Conservation (phyloP, 2,113 vertebrate genomes). For the Ceyx melanurus region DNA sequence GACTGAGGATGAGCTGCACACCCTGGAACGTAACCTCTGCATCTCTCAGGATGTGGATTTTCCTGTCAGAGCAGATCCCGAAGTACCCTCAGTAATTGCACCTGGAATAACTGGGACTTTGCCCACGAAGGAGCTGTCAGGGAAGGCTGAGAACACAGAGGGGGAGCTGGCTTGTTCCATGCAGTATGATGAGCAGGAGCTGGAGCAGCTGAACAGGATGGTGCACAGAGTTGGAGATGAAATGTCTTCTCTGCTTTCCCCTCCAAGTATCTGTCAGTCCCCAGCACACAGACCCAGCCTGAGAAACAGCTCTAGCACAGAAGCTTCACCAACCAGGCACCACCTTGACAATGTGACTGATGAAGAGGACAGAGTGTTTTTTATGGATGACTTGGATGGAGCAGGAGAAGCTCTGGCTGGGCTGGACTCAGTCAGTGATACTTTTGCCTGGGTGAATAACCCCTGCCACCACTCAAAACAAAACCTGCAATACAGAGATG, state of each 20-base stretch:
- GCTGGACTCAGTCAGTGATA: constrained; percentile 60
- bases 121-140: constrained; percentile 55
- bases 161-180: constrained; percentile 94
- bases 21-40: constrained; percentile 89
- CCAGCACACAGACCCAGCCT: constrained; percentile 78
- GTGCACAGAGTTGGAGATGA: constrained; percentile 92
- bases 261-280: constrained; percentile 89
- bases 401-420: constrained; percentile 73
- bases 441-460: constrained; percentile 59
- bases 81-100: constrained; percentile 60
- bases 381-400: constrained; percentile 93
- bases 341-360: constrained; percentile 57
- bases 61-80: constrained; percentile 63
- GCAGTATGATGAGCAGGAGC: constrained; percentile 96
- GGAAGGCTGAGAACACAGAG: constrained; percentile 78
- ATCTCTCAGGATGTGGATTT: constrained; percentile 91
- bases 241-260: constrained; percentile 95
- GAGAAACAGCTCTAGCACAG: constrained; percentile 72
- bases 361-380: constrained; percentile 90
- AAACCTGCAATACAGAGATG: constrained; percentile 29
- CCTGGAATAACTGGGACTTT: constrained; percentile 55
- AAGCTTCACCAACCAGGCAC: constrained; percentile 80
- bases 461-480: constrained; percentile 25
- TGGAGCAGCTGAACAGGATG: constrained; percentile 95
- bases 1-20: constrained; percentile 87